Conservation (phyloP, 2,888 invertebrate genomes). For the Agrenia bidenticulata region DNA sequence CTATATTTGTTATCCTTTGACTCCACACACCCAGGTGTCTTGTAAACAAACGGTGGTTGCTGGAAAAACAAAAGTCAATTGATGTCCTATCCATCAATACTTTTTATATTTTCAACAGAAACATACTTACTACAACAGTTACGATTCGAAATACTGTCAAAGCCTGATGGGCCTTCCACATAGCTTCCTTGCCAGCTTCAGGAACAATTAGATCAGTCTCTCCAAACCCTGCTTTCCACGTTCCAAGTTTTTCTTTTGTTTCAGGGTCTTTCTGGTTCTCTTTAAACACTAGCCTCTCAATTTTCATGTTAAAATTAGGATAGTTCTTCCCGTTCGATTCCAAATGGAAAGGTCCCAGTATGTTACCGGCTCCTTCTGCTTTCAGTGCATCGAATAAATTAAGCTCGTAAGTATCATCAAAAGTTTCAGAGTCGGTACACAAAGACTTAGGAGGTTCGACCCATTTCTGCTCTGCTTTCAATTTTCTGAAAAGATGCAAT, state of each 20-base stretch:
- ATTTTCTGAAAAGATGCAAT: slow-evolving; percentile 57
- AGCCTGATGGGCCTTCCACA: slow-evolving; percentile 68
- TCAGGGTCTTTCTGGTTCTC: slow-evolving; percentile 27
- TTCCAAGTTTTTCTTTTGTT: slow-evolving; percentile 62
- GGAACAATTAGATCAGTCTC: slow-evolving; percentile 63
- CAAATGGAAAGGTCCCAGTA: slow-evolving; percentile 58
- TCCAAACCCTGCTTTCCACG: slow-evolving; percentile 74
- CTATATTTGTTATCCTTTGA: slow-evolving; percentile 56
- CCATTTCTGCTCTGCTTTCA: slow-evolving; percentile 66
- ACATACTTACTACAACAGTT: slow-evolving; percentile 72
- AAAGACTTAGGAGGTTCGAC: slow-evolving; percentile 64
- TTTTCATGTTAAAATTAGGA: slow-evolving; percentile 72
- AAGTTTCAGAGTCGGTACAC: slow-evolving; percentile 68
- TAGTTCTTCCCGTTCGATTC: slow-evolving; percentile 69
- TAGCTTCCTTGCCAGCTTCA: slow-evolving; percentile 67
- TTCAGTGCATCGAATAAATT: slow-evolving; percentile 24
- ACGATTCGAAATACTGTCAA: slow-evolving; percentile 83
- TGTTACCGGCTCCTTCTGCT: slow-evolving; percentile 31
- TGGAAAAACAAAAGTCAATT: no score
- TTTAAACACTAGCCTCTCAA: slow-evolving; percentile 58
- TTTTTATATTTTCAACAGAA: not conserved
- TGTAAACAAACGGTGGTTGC: slow-evolving; percentile 82
- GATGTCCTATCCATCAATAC: no score
- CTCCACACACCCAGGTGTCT: slow-evolving; percentile 59
- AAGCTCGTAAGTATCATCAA: slow-evolving; percentile 61